Evolutionary conservation across 1,140 invertebrate genomes (phyloP), one percentile per base, ranked within the genome.

Genomic region (Leptopilina clavipes): DNA sequence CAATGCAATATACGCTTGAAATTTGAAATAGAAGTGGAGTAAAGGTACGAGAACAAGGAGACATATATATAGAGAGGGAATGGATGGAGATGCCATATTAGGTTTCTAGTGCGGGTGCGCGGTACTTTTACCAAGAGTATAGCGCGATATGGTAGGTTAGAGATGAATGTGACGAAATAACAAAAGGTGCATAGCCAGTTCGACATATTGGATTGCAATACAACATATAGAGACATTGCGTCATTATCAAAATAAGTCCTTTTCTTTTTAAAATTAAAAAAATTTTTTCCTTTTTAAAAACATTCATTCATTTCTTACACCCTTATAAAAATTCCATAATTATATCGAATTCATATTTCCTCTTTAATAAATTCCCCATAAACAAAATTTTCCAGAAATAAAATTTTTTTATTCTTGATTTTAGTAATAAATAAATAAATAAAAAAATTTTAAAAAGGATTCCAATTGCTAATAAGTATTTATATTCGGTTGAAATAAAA

Each of bases 91-190:
- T 52, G 48, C 48, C 48, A 52, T 52, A 52, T 52, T 52, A 52
- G 48, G 48, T 52, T 52, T 52, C 48, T 52, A 52, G 48, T 52
- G 48, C 48, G 48, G 48, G 48, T 52, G 48, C 48, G 22, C 52
- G 52, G 25, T 22, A 65, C 59, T 65, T 65, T 22, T 65, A 65
- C 59, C 59, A n/a, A 19, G 18, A 19, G 19, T 25, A 45, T 40
- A 9, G 37, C 7, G 31, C 45, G 56, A 19, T 31, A 31, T 65
- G 22, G 56, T 65, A 65, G 59, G 22, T 65, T 22, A 59, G 78
- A 52, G 76, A 84, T 85, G 82, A 85, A 87, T 84, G 82, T 80
- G 77, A 78, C 65, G 48, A 75, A 80, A 78, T 81, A 84, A 86
- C 86, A 85, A 86, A n/a, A 87, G 79, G 80, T 59, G 52, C 70